Conservation (phyloP, 1,140 invertebrate genomes). For the Goniozus legneri region DNA sequence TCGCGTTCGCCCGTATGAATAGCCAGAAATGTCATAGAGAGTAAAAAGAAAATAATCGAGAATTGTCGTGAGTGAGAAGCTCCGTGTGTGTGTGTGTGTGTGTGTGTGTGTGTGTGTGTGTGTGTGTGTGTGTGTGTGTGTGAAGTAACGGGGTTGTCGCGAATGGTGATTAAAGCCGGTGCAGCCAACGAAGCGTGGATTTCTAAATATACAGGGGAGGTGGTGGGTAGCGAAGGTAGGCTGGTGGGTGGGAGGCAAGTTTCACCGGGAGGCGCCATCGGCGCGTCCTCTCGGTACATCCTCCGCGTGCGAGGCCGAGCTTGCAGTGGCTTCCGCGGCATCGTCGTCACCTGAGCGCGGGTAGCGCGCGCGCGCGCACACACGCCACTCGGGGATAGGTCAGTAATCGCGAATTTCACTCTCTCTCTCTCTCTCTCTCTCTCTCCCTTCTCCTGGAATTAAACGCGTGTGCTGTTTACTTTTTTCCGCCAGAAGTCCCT, state of each 20-base stretch:
- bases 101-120: constrained; percentile 1
- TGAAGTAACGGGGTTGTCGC: background rate
- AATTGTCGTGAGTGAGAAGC: too few relatives aligned
- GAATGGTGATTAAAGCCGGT: constrained; percentile 27
- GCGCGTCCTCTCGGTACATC: too few relatives aligned
- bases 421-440: too few relatives aligned
- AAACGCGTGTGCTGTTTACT: too few relatives aligned
- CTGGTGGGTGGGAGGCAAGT: background rate
- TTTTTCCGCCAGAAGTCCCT: too few relatives aligned
- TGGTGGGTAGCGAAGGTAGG: constrained; percentile 15
- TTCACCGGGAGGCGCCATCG: constrained; percentile 6
- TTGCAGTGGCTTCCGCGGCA: constrained; percentile 25
- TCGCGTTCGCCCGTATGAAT: too few relatives aligned
- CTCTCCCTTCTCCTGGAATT: too few relatives aligned
- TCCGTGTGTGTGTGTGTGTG: too few relatives aligned
- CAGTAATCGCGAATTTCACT: constrained; percentile 23
- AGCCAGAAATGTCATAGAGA: too few relatives aligned
- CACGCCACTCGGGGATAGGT: constrained; percentile 19
- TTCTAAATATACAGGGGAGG: constrained; percentile 25
- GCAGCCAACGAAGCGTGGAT: constrained; percentile 14
- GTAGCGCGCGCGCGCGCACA: too few relatives aligned
- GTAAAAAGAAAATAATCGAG: too few relatives aligned
- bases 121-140: background rate
- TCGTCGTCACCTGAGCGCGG: constrained; percentile 16
- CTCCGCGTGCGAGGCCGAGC: too few relatives aligned